Percentiles rank a stretch among this genome's conserved stretches.
Conservation (phyloP, 30 jellyfish, hydroid and myxozoan species). For the Aurelia sp. region DNA sequence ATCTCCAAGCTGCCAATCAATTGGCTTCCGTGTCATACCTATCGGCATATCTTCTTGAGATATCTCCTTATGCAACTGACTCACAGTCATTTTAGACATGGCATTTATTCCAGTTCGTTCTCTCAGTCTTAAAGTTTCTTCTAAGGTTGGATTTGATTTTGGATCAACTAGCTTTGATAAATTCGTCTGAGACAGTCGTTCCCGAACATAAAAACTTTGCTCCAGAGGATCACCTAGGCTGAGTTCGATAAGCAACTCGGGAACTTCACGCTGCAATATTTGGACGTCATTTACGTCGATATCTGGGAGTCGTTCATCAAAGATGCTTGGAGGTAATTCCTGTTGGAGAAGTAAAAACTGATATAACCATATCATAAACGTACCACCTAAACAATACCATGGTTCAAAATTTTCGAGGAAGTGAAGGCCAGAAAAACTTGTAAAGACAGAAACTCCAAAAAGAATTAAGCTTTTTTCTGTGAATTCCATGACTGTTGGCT, state of each 20-base stretch:
- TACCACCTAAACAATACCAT: neutral
- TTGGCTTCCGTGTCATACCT: conserved; percentile 50
- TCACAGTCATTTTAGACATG: conserved; percentile 77
- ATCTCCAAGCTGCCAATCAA: conserved; percentile 69
- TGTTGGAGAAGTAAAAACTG: neutral
- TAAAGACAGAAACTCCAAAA: too few relatives aligned
- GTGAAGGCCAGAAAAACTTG: too few relatives aligned
- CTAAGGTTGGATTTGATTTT: conserved; percentile 69
- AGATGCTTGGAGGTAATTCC: conserved; percentile 88
- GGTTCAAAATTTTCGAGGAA: neutral
- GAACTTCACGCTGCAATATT: conserved; percentile 78
- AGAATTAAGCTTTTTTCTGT: too few relatives aligned
- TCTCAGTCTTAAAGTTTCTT: conserved; percentile 69
- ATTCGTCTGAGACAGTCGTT: conserved; percentile 80
- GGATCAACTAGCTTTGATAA: conserved; percentile 81
- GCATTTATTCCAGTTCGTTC: conserved; percentile 57
- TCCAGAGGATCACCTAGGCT: conserved; percentile 78
- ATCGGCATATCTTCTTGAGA: conserved; percentile 74
- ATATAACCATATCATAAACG: neutral
- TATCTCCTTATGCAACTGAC: conserved; percentile 89
- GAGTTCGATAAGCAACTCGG: conserved; percentile 87
- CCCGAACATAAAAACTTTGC: conserved; percentile 73
- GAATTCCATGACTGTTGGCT: too few relatives aligned
- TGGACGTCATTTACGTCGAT: conserved; percentile 74
- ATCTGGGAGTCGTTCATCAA: conserved; percentile 88